Percentiles rank a stretch among this genome's conserved stretches.
Evolutionary conservation across 2,113 vertebrate genomes (phyloP).

Genomic region (Mus spicilegus): DNA sequence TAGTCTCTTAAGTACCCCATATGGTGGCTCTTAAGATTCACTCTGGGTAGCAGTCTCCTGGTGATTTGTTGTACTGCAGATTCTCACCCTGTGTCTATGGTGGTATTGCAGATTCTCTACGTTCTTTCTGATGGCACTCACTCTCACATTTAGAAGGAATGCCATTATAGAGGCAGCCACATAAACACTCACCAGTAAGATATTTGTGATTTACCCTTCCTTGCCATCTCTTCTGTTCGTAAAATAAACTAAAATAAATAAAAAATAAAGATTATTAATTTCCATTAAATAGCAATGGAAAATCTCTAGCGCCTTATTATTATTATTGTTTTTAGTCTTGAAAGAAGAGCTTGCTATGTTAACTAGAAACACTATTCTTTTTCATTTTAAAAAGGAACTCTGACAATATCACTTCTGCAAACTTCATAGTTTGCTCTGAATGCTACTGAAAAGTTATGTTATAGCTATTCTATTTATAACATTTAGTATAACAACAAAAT

Average conservation of each 20-base stretch:
- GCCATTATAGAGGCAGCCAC: too few relatives aligned
- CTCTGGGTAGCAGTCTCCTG: neutral
- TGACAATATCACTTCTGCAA: accelerated
- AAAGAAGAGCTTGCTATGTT: neutral
- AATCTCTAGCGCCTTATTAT: neutral
- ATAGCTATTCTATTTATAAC: neutral
- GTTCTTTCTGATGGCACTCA: accelerated
- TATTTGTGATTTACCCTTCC: too few relatives aligned
- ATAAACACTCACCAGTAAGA: neutral
- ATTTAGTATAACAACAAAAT: neutral
- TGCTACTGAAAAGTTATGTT: neutral
- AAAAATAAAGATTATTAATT: neutral
- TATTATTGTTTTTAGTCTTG: neutral
- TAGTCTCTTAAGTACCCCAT: neutral
- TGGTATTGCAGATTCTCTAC: too few relatives aligned
- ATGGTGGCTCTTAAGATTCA: neutral
- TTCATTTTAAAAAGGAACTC: neutral
- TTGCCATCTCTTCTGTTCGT: neutral
- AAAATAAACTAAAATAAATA: neutral
- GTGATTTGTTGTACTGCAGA: neutral
- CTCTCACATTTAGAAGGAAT: neutral
- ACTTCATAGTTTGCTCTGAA: neutral
- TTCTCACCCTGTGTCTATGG: neutral
- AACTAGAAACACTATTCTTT: too few relatives aligned
- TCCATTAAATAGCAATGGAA: neutral